Conservation (phyloP, 2,888 invertebrate species). For the Phortica okadai region DNA sequence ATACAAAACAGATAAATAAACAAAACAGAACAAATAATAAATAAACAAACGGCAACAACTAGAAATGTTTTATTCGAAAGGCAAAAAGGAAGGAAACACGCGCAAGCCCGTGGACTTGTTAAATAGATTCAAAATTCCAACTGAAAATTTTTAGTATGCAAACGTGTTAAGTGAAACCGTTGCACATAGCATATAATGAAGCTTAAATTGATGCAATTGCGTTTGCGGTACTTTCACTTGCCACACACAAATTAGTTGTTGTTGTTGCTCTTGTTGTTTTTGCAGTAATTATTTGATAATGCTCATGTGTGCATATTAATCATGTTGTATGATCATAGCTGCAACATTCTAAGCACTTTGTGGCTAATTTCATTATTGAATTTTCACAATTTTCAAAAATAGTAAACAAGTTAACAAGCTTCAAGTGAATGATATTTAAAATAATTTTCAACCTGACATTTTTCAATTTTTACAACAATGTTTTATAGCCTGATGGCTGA, state of each 20-base stretch:
- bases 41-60: constrained; percentile 2
- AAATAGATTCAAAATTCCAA: constrained; percentile 32
- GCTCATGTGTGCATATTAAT: neutral
- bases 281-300: neutral
- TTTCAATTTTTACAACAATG: too few species aligned
- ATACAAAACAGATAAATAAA: constrained; percentile 24
- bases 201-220: constrained; percentile 17
- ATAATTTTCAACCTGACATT: too few species aligned
- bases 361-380: too few species aligned
- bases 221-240: neutral
- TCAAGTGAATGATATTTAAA: too few species aligned
- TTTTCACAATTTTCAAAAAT: too few species aligned
- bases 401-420: too few species aligned
- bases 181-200: neutral
- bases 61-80: neutral
- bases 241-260: neutral
- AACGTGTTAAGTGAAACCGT: neutral
- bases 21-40: constrained; percentile 13
- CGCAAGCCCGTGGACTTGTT: neutral
- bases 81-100: neutral
- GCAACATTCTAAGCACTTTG: too few species aligned
- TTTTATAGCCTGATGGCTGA: too few species aligned
- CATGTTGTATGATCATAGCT: neutral
- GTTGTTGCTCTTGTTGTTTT: neutral
- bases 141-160: too few species aligned